phyloP scores from a whole-genome alignment of 1,140 invertebrate species.

The Gryon sp. region DNA sequence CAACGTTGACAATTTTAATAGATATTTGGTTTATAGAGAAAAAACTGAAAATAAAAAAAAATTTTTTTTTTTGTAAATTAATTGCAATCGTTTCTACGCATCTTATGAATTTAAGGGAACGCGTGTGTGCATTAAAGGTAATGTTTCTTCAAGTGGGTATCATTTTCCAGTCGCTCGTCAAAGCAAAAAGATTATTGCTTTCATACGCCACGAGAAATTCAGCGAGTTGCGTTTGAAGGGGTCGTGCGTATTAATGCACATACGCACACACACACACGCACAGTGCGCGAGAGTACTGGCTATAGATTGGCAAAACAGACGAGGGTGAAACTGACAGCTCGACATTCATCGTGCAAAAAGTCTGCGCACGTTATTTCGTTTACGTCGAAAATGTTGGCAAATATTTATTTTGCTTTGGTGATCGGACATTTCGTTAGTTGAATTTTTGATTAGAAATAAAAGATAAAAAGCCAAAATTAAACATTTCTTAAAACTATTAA shows the following conservation, averaged over 20 bases:
- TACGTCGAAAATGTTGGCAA: constrained; percentile 17
- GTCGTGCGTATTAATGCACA: constrained; percentile 7
- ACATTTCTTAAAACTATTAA: no score
- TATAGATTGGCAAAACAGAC: constrained; percentile 12
- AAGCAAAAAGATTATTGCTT: constrained; percentile 42
- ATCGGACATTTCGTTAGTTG: constrained; percentile 4
- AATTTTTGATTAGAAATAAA: no score
- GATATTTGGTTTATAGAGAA: no score
- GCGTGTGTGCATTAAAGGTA: constrained; percentile 26
- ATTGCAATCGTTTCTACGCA: no score
- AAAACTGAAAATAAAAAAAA: no score
- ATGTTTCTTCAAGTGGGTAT: constrained; percentile 47
- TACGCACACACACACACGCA: constrained; percentile 10
- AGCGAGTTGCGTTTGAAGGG: constrained; percentile 12
- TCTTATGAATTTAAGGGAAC: constrained; percentile 9
- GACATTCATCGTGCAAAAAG: constrained; percentile 16
- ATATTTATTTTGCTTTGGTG: constrained; percentile 18
- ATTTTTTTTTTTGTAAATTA: no score
- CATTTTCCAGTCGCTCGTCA: constrained; percentile 42
- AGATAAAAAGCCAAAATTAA: no score
- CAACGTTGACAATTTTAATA: no score
- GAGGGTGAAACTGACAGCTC: constrained; percentile 40
- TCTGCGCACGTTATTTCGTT: constrained; percentile 12
- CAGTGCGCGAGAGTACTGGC: neutral
- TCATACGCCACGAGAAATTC: constrained; percentile 21